Conservation (phyloP, 2,113 vertebrate genomes). For the Zapus hudsonius region DNA sequence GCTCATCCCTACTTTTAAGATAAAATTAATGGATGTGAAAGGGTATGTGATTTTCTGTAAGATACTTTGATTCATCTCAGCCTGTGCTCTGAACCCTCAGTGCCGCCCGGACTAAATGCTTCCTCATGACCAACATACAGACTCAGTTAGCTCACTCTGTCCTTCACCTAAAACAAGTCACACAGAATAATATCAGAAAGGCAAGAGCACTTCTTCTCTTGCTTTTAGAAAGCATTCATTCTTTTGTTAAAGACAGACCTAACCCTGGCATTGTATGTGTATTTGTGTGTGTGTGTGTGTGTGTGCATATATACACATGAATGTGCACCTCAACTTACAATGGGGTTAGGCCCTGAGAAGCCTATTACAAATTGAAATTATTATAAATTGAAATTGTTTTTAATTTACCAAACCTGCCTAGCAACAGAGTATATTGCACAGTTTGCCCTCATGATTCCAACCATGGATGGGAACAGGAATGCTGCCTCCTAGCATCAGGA, state of each 20-base stretch:
- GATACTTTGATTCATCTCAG: background rate
- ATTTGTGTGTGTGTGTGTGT: background rate
- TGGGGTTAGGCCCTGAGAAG: no score
- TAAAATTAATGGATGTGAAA: background rate
- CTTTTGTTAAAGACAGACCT: background rate
- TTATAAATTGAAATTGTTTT: background rate
- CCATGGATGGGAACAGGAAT: background rate
- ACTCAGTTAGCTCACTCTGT: background rate
- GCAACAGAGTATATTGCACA: background rate
- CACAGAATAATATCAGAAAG: background rate
- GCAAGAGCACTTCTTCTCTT: background rate
- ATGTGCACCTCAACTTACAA: background rate
- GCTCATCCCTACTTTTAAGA: background rate
- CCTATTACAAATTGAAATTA: background rate
- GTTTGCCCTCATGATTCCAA: background rate
- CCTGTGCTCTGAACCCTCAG: background rate
- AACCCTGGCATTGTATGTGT: background rate
- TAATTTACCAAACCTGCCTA: background rate
- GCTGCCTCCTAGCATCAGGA: no score
- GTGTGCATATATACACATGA: no score
- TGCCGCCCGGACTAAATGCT: background rate
- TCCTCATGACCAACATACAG: background rate
- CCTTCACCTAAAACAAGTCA: background rate
- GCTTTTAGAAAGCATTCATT: background rate
- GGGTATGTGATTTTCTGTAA: background rate